These are phyloP conservation scores for Idaea biselata DNA, from an alignment of 2,888 invertebrate genomes.

Conservation along the genomic window DNA sequence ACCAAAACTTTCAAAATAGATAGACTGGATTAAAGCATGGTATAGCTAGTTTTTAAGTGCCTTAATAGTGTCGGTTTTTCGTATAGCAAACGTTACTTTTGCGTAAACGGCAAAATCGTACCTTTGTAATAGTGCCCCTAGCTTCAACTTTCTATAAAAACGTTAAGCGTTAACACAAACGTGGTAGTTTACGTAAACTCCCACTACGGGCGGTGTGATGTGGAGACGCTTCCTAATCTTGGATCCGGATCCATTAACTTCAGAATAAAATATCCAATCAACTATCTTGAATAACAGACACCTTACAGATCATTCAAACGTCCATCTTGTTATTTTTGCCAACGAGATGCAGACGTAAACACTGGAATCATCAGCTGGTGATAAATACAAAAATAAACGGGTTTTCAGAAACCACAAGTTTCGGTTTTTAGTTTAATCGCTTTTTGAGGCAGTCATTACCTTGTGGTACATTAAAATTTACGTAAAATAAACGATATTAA, in stretches of 20 bases:
- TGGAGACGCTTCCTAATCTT: background rate
- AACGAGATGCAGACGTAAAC: constrained; percentile 58
- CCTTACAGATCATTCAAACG: constrained; percentile 24
- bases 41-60: too few species aligned
- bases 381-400: constrained; percentile 47
- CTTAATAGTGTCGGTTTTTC: too few species aligned
- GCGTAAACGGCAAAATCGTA: too few species aligned
- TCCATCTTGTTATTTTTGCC: constrained; percentile 18
- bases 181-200: too few species aligned
- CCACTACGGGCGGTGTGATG: too few species aligned
- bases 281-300: constrained; percentile 22
- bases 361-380: constrained; percentile 37
- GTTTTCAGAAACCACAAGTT: constrained; percentile 18
- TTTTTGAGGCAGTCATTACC: background rate
- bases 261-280: constrained; percentile 13
- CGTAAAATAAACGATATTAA: background rate
- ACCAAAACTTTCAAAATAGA: too few species aligned
- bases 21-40: too few species aligned
- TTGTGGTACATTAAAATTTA: background rate
- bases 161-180: too few species aligned
- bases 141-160: too few species aligned
- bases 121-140: too few species aligned
- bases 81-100: too few species aligned
- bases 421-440: constrained; percentile 12
- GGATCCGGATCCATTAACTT: constrained; percentile 1